phyloP scores from a whole-genome alignment of 2,113 vertebrate genomes.

The Pelusios castaneus region DNA sequence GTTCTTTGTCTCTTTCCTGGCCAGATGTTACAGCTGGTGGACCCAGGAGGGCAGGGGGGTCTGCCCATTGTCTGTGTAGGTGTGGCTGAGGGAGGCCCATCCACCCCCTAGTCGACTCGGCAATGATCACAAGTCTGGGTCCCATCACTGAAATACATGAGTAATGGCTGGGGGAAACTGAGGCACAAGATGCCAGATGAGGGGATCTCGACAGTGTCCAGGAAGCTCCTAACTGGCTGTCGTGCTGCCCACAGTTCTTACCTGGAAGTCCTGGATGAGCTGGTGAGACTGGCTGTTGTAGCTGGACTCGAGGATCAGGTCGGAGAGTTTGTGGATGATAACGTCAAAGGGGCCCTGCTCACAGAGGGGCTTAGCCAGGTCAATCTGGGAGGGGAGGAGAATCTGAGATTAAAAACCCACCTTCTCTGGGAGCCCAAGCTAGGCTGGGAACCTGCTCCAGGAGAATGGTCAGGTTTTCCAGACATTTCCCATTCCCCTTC shows the following conservation, averaged over 20 bases:
- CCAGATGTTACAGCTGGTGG: no score
- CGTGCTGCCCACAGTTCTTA: neutral
- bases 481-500: no score
- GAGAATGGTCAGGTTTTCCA: no score
- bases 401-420: neutral
- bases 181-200: no score
- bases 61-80: no score
- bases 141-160: no score
- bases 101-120: no score
- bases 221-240: neutral
- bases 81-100: no score
- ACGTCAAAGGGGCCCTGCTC: conserved; percentile 79
- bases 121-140: no score
- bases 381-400: conserved; percentile 58
- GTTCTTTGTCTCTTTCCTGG: no score
- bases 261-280: conserved; percentile 76
- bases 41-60: no score
- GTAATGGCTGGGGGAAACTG: no score
- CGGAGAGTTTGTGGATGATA: conserved; percentile 82
- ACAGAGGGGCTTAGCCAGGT: conserved; percentile 70
- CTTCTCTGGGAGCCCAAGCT: neutral
- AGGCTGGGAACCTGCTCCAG: neutral
- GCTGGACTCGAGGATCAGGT: conserved; percentile 78
- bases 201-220: neutral
- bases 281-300: conserved; percentile 73